Evolutionary conservation across 2,888 invertebrate species (phyloP), one percentile per base, ranked within the genome.

Genomic region (Danaus chrysippus): DNA sequence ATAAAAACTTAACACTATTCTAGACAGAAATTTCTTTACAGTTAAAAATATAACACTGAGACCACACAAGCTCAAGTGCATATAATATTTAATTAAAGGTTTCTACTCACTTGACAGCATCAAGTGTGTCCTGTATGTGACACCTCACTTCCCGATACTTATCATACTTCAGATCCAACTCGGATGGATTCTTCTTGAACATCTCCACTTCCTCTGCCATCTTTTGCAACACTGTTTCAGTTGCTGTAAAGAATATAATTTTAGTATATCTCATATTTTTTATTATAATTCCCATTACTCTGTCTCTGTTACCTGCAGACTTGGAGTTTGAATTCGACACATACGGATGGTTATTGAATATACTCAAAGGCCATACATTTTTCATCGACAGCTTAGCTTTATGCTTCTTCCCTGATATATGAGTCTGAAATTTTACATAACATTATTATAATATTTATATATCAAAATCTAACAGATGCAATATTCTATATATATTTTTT

Each of bases 391-490:
- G 67, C 76, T 83, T 90, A 49, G 62, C 70, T 74, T 87, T 91
- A 71, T 91, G 91, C 71, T 91, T 91, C 75, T 89, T 91, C 58
- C 91, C 91, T 54, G 86, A 87, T 74, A 91, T 82, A 74, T 91
- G 91, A 52, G 82, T 84, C 91, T 91, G 71, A 12, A 78, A 63
- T 49, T 61, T 23, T 3, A 23, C 23, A 23, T 23, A 23, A 23
- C 23, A 23, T n/a, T 23, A 23, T 23, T 23, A 23, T 23, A n/a
- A 46, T 13, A 46, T n/a, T 3, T 8, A 46, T 11, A 46, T n/a
- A n/a, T 46, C 1, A n/a, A 46, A 3, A n/a, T n/a, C 0, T 43
- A 46, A n/a, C 8, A 8, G 15, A 46, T 46, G 13, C n/a, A 46
- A 9, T 46, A 15, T 46, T n/a, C 9, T 15, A 46, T 46, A 44